Percentiles rank a stretch among this genome's conserved stretches.
Conservation (phyloP, 53 echinoderm and acorn worm species). For the Arbacia lixula region DNA sequence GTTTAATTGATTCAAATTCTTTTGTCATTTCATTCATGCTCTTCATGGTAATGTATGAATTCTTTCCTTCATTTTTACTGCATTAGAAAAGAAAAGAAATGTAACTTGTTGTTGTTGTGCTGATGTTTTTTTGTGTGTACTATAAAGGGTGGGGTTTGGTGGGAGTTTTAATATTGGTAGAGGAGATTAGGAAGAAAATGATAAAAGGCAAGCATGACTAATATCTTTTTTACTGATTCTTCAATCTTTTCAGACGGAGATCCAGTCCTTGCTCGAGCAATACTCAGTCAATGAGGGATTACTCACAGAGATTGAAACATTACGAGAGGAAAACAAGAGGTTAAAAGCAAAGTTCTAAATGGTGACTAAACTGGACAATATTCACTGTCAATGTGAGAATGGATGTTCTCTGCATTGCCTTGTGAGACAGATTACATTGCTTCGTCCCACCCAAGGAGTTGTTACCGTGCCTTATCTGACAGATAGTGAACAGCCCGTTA, state of each 20-base stretch:
- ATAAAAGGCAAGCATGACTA: no score
- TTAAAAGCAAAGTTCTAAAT: constrained; percentile 89
- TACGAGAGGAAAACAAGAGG: constrained; percentile 91
- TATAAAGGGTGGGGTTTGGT: not conserved
- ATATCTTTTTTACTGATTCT: constrained; percentile 3
- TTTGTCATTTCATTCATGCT: not conserved
- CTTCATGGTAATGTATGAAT: not conserved
- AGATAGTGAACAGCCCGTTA: no score
- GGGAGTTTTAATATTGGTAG: not conserved
- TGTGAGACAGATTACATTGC: no score
- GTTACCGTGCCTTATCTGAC: no score
- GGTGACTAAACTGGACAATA: no score
- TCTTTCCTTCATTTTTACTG: not conserved
- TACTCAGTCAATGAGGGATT: constrained; percentile 97
- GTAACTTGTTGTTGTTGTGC: not conserved
- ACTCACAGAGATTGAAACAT: constrained; percentile 84
- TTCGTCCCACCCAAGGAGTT: no score
- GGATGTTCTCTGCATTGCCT: no score
- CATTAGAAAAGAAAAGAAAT: not conserved
- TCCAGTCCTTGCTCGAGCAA: constrained; percentile 74
- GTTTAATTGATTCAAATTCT: no score
- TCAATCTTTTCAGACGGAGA: constrained; percentile 78
- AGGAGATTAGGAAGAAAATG: no score
- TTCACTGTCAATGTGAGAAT: no score
- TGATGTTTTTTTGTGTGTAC: no score